A percentile compares a stretch with the other conserved stretches of the same genome.
Conservation (phyloP, 2,797 vertebrate species). For the Notoglanidium macrostoma region DNA sequence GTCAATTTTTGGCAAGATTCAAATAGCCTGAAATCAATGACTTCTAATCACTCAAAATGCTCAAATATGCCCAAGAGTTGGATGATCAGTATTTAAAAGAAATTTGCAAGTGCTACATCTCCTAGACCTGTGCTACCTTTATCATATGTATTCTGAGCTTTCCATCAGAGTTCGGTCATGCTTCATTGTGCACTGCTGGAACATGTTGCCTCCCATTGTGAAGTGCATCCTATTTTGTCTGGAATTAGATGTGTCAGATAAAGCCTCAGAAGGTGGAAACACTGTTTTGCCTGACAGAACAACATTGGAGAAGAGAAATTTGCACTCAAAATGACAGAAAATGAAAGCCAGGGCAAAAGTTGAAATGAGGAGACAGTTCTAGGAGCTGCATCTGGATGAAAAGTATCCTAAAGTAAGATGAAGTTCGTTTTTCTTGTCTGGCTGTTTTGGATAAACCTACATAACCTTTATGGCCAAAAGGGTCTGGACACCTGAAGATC, state of each 20-base stretch:
- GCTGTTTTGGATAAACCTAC: background rate
- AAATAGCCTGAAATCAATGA: background rate
- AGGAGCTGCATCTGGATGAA: background rate
- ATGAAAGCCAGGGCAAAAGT: background rate
- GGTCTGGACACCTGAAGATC: background rate
- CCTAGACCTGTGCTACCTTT: background rate
- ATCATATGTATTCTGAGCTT: background rate
- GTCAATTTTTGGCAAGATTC: background rate
- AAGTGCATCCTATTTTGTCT: background rate
- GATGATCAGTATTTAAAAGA: background rate
- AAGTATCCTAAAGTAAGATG: background rate
- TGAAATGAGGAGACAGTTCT: background rate
- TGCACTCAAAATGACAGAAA: background rate
- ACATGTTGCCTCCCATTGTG: background rate
- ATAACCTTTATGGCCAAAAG: background rate
- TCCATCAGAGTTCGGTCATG: background rate
- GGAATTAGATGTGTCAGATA: background rate
- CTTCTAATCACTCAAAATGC: background rate
- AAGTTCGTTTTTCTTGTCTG: background rate
- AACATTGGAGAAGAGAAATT: background rate
- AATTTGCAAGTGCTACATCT: background rate
- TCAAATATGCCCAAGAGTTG: background rate
- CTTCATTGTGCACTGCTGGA: background rate
- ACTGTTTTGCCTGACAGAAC: background rate
- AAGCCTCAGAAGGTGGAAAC: background rate